A percentile compares a stretch with the other conserved stretches of the same genome.
Evolutionary conservation across 2,113 vertebrate genomes (phyloP).

Genomic region (Puma concolor): DNA sequence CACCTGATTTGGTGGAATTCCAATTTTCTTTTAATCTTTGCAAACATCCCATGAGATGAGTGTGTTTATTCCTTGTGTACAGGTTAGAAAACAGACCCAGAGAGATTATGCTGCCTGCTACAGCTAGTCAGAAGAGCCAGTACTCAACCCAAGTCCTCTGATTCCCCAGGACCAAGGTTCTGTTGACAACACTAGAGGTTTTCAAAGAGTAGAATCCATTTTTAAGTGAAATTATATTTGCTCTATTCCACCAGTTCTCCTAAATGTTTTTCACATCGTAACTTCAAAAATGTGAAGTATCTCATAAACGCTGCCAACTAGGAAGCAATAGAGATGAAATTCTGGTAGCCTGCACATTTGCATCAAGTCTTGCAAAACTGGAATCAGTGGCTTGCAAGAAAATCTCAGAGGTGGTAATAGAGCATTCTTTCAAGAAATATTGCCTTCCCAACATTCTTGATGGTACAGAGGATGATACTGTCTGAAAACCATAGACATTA

Average conservation of each 20-base stretch:
- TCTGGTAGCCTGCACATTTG: not conserved
- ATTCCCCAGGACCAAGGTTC: not conserved
- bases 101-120: not conserved
- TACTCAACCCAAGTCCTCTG: not conserved
- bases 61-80: not conserved
- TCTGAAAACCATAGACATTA: not conserved
- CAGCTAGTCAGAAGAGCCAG: not conserved
- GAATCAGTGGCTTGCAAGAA: not conserved
- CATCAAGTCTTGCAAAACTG: not conserved
- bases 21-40: not conserved
- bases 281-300: not conserved
- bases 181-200: not conserved
- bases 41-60: not conserved
- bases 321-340: not conserved
- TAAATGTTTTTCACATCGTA: slow-evolving; percentile 14
- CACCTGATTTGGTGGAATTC: not conserved
- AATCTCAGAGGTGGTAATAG: not conserved
- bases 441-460: not conserved
- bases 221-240: not conserved
- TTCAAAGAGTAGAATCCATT: not conserved
- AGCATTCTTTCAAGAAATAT: not conserved
- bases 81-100: not conserved
- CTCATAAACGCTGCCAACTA: not conserved
- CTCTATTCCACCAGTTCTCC: not conserved
- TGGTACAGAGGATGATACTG: not conserved